Evolutionary conservation across 2,113 vertebrate species (phyloP), one percentile per base, ranked within the genome.

Genomic region (Aleadryas rufinucha): DNA sequence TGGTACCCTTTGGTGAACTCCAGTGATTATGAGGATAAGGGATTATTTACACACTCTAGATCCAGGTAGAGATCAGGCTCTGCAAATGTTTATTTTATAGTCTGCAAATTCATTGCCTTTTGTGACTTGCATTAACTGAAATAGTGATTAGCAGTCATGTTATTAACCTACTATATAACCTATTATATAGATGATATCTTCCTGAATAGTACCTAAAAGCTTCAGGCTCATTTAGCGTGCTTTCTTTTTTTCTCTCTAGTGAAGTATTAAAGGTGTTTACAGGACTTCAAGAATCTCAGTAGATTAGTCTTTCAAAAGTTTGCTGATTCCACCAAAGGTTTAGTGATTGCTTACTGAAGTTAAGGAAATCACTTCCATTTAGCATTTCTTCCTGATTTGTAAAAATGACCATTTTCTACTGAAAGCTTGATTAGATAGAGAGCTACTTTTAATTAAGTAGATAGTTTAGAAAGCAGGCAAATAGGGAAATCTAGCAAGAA

Each of bases 101-200:
- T 91, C 85, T 76, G 59, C 60, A 95, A 86, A 95, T 94, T 77
- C 91, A 86, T 91, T 93, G 45, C 28, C 53, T 93, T 75, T 71
- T 95, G 63, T 59, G 60, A 90, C 91, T 93, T 86, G 24, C n/a
- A 91, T 96, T 96, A 89, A 96, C 57, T 86, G 27, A 84, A 90
- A 30, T 15, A 68, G 63, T 74, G 87, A 89, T 91, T 96, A 96
- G 69, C 47, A 94, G 63, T 53, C 74, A 61, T 49, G 66, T 88
- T 84, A 86, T 88, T 93, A 88, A 89, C 81, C 80, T 95, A 35
- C 90, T 89, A 70, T 63, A n/a, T 80, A 80, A 90, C 61, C 42
- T 88, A 66, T 81, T 92, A 84, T 71, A 79, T 52, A 44, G 69
- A 79, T 91, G 70, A 54, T 61, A 70, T 63, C 44, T 79, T 28